Percentiles rank a stretch among this genome's conserved stretches.
Evolutionary conservation across 2,113 vertebrate species (phyloP).

Genomic region (Pelodiscus sinensis): DNA sequence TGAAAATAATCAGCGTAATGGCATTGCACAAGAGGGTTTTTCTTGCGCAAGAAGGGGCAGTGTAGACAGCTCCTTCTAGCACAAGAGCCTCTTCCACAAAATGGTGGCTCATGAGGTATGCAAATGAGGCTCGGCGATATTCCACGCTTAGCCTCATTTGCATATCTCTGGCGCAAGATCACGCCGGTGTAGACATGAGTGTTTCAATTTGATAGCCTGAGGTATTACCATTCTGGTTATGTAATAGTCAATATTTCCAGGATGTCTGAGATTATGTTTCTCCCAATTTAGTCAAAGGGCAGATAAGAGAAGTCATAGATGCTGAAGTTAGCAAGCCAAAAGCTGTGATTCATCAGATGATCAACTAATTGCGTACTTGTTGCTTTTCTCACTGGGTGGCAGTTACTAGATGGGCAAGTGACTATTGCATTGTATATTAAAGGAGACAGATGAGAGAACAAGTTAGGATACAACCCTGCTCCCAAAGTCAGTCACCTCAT

Average conservation of each 20-base stretch:
- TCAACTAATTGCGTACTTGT: not conserved
- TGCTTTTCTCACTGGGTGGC: slow-evolving; percentile 27
- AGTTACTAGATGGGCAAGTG: not conserved
- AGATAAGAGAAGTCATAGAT: not conserved
- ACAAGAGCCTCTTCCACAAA: no score
- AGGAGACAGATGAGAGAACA: not conserved
- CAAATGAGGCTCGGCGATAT: no score
- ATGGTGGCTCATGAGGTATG: no score
- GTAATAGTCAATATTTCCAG: not conserved
- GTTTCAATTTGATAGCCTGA: not conserved
- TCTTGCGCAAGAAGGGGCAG: no score
- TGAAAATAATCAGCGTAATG: no score
- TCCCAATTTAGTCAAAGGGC: not conserved
- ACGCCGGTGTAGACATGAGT: not conserved
- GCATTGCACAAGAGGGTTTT: no score
- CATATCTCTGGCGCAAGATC: no score
- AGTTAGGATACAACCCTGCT: not conserved
- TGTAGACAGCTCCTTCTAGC: no score
- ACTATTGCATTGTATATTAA: not conserved
- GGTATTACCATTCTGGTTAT: not conserved
- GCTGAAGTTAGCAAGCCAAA: not conserved
- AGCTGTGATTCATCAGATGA: slow-evolving; percentile 50
- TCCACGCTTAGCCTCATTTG: no score
- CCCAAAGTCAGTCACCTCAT: not conserved
- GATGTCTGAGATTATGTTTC: not conserved